A percentile compares a stretch with the other conserved stretches of the same genome.
Evolutionary conservation across 53 echinoderm and acorn worm species (phyloP).

Genomic region (Zoroaster sp.): DNA sequence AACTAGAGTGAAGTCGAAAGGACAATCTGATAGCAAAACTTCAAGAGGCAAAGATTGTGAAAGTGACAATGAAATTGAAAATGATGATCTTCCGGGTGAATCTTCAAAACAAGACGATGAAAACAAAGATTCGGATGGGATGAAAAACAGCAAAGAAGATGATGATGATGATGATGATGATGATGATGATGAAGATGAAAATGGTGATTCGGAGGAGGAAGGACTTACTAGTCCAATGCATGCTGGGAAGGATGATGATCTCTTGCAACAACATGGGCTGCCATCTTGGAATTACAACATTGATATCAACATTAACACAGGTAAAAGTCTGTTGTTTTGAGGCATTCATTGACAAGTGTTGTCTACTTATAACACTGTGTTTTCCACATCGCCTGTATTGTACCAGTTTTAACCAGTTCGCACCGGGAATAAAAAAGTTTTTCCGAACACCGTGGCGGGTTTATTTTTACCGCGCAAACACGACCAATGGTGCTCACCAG

Average conservation of each 20-base stretch:
- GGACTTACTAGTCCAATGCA: background rate
- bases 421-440: too few relatives aligned
- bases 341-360: too few relatives aligned
- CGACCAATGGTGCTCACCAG: too few relatives aligned
- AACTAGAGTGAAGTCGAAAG: background rate
- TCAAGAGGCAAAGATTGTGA: too few relatives aligned
- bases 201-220: background rate
- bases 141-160: background rate
- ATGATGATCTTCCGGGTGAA: background rate
- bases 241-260: slow-evolving; percentile 15
- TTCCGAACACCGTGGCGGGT: too few relatives aligned
- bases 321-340: too few relatives aligned
- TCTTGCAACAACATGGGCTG: slow-evolving; percentile 71
- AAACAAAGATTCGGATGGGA: background rate
- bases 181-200: background rate
- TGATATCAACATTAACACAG: slow-evolving; percentile 68
- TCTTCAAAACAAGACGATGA: background rate
- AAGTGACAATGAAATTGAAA: background rate
- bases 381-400: too few relatives aligned
- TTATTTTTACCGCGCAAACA: too few relatives aligned
- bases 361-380: too few relatives aligned
- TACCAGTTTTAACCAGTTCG: too few relatives aligned
- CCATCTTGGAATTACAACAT: slow-evolving; percentile 79
- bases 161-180: background rate
- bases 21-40: background rate